Evolutionary conservation across 2,888 invertebrate genomes (phyloP).

Genomic region (Eupithecia pulchellata): DNA sequence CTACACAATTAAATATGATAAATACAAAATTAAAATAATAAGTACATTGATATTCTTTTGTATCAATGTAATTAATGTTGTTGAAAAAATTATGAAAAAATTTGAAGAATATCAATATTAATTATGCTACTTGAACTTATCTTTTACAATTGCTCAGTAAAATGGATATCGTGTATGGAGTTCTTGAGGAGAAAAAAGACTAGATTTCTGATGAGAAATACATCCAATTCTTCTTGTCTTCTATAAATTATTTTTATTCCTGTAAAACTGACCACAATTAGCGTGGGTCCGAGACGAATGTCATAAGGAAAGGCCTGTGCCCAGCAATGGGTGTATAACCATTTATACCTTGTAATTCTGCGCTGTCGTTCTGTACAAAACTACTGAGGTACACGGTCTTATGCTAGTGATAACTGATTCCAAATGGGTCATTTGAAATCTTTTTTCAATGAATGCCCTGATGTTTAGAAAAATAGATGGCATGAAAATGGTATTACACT

Average conservation of each 20-base stretch:
- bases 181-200: background rate
- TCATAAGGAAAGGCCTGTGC: background rate
- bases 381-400: background rate
- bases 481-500: background rate
- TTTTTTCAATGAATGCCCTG: no score
- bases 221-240: background rate
- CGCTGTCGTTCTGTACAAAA: background rate
- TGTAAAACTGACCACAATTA: background rate
- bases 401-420: background rate
- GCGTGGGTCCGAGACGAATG: background rate
- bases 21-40: no score
- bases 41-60: no score
- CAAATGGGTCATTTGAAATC: no score
- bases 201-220: background rate
- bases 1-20: no score
- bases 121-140: background rate
- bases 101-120: no score
- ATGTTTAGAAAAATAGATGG: background rate
- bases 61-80: no score
- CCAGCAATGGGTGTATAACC: background rate
- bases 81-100: no score
- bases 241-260: background rate
- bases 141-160: background rate
- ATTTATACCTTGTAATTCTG: background rate
- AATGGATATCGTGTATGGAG: background rate